These are phyloP conservation scores for Trilocha varians DNA, from an alignment of 2,888 invertebrate genomes.

Conservation along the genomic window DNA sequence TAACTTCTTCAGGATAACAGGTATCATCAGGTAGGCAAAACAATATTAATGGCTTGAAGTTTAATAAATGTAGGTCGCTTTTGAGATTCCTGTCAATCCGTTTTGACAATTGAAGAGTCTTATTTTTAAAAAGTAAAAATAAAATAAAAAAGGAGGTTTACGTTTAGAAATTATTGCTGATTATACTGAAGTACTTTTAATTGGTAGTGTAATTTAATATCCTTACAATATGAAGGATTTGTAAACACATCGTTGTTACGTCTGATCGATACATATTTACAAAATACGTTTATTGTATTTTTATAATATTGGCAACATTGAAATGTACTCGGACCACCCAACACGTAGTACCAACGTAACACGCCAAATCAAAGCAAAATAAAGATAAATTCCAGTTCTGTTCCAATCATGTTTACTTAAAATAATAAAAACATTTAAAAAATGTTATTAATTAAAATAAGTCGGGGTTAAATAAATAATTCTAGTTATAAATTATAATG, in stretches of 20 bases:
- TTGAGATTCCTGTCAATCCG: no score
- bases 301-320: conserved; percentile 28
- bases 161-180: no score
- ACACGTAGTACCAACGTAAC: conserved; percentile 23
- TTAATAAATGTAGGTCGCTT: no score
- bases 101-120: no score
- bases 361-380: conserved; percentile 40
- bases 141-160: no score
- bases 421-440: conserved; percentile 2
- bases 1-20: no score
- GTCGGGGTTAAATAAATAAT: conserved; percentile 5
- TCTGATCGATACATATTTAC: conserved; percentile 23
- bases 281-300: conserved; percentile 28
- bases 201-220: neutral
- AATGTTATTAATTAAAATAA: conserved; percentile 5
- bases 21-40: no score
- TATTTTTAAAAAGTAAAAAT: no score
- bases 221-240: neutral
- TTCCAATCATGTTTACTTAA: conserved; percentile 2
- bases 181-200: neutral
- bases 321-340: conserved; percentile 36
- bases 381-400: conserved; percentile 36
- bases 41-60: no score
- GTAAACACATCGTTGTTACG: conserved; percentile 1
- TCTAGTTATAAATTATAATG: conserved; percentile 5